Evolutionary conservation across 2,888 invertebrate species (phyloP), one percentile per base, ranked within the genome.

Genomic region (Acrobeloides nanus): DNA sequence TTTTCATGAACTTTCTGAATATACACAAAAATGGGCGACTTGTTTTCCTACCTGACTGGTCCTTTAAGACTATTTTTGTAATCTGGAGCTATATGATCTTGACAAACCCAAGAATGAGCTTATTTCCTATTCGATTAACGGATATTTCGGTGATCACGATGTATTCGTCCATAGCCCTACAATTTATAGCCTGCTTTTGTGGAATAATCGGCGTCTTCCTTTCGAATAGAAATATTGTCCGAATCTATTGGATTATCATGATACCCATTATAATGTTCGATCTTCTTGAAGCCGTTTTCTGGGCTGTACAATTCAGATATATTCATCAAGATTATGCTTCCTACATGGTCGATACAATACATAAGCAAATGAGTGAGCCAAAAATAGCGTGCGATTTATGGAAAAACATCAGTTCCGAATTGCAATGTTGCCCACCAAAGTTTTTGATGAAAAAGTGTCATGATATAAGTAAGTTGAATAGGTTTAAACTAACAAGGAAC

Each of bases 191-290:
- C 3, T 53, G 40, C 26, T 18, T 40, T 15, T 49, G 48, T 17
- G 53, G 53, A 15, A 40, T 53, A 12, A 15, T 53, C n/a, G 53
- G 53, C 17, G 55, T 55, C 3, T 26, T 34, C 8, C 49, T 38
- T 31, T 53, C 53, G n/a, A 49, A 51, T n/a, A 15, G 39, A 23
- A n/a, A 25, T 15, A n/a, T 54, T n/a, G 25, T 51, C 26, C 46
- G 54, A n/a, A 23, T 59, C 10, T 60, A 49, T 27, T 59, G 59
- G 59, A 32, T 57, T 21, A 39, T 59, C 8, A 60, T 50, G 38
- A 51, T 59, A n/a, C 57, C 53, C 4, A 38, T 56, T 25, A 33
- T 49, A 10, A 18, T 54, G 5, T 3, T 43, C 21, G 56, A 56
- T 35, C 23, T 48, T 1, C 23, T 39, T 1, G 48, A 53, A 48